Evolutionary conservation across 2,888 invertebrate genomes (phyloP).

Genomic region (Diploptera punctata): DNA sequence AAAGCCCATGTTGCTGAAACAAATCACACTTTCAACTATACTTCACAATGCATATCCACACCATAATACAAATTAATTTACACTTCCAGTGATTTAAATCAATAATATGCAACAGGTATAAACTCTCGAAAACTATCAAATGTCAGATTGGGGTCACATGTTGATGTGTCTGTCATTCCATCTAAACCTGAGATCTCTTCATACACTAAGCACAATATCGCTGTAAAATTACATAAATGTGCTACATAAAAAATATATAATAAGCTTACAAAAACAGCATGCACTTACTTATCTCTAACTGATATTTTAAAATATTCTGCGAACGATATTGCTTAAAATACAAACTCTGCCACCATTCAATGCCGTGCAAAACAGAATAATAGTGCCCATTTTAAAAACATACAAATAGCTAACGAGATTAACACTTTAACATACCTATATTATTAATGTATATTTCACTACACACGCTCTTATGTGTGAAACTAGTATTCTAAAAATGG

Average conservation of each 20-base stretch:
- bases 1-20: background rate
- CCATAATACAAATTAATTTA: background rate
- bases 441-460: background rate
- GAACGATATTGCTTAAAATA: conserved; percentile 23
- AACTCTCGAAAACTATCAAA: conserved; percentile 26
- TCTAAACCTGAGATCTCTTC: background rate
- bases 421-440: background rate
- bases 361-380: conserved; percentile 31
- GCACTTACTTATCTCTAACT: background rate
- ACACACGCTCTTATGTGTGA: background rate
- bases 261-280: background rate
- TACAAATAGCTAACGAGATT: background rate
- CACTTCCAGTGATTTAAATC: background rate
- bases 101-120: background rate
- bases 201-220: background rate
- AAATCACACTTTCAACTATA: background rate
- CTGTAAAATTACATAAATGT: background rate
- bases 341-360: conserved; percentile 31
- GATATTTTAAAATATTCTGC: background rate
- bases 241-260: background rate
- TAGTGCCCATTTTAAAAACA: background rate
- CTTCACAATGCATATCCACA: background rate
- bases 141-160: conserved; percentile 59
- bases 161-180: conserved; percentile 46
- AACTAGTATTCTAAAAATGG: background rate